A percentile compares a stretch with the other conserved stretches of the same genome.
phyloP scores from a whole-genome alignment of 2,888 invertebrate species.

The Pachliopta kotzebuea region DNA sequence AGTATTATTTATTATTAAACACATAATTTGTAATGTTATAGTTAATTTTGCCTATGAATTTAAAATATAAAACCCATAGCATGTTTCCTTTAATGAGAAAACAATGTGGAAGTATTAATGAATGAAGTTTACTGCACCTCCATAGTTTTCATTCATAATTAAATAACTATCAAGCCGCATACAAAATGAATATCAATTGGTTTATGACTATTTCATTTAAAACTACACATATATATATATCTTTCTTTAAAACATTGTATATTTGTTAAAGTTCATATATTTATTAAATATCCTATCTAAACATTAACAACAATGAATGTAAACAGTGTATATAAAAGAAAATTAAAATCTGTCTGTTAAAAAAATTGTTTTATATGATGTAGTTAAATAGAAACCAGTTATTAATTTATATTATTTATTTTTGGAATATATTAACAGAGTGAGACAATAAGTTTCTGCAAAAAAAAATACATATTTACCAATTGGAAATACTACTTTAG shows the following conservation, averaged over 20 bases:
- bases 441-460: no score
- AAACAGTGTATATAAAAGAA: no score
- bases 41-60: neutral
- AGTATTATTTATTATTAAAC: neutral
- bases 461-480: no score
- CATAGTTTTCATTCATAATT: slow-evolving; percentile 16
- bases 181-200: neutral
- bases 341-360: no score
- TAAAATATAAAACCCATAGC: neutral
- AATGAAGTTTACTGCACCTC: neutral
- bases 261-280: neutral
- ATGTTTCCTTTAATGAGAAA: neutral
- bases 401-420: no score
- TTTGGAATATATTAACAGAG: no score
- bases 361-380: no score
- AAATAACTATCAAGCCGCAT: neutral
- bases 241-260: neutral
- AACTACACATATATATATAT: neutral
- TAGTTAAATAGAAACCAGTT: no score
- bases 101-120: slow-evolving; percentile 1
- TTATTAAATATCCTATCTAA: neutral
- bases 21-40: neutral
- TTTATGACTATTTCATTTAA: neutral
- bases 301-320: no score
- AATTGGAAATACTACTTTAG: no score